Evolutionary conservation across 2,113 vertebrate genomes (phyloP).

Genomic region (Callospermophilus lateralis): DNA sequence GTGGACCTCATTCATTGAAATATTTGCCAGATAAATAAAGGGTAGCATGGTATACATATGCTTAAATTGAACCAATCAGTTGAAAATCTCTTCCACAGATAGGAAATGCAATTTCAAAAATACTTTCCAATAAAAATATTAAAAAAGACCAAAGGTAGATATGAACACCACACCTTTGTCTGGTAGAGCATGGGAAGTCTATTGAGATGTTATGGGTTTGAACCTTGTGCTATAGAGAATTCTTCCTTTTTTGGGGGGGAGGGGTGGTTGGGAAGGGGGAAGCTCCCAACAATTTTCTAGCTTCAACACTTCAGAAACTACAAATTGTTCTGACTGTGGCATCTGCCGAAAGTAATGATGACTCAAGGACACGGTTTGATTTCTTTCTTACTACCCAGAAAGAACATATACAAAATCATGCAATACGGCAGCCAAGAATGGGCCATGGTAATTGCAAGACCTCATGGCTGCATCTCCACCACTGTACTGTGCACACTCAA

Average conservation of each 20-base stretch:
- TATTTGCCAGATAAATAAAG: constrained; percentile 15
- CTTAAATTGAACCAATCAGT: background rate
- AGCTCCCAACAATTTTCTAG: background rate
- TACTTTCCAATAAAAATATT: background rate
- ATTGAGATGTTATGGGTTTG: background rate
- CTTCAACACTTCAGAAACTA: background rate
- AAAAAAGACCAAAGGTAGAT: background rate
- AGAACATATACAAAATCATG: background rate
- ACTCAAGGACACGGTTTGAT: background rate
- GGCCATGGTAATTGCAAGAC: background rate
- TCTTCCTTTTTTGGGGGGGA: background rate
- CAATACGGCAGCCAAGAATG: background rate
- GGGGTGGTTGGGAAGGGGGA: background rate
- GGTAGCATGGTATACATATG: background rate
- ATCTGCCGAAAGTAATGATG: background rate
- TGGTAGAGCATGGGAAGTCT: background rate
- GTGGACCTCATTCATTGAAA: background rate
- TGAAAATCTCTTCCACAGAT: background rate
- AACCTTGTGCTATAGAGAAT: background rate
- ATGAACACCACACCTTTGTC: background rate
- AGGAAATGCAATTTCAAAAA: background rate
- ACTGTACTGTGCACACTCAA: background rate
- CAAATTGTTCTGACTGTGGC: background rate
- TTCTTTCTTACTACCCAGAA: background rate
- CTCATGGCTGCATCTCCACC: background rate